phyloP scores from a whole-genome alignment of 2,113 vertebrate genomes.

The Butastur rufipennis region DNA sequence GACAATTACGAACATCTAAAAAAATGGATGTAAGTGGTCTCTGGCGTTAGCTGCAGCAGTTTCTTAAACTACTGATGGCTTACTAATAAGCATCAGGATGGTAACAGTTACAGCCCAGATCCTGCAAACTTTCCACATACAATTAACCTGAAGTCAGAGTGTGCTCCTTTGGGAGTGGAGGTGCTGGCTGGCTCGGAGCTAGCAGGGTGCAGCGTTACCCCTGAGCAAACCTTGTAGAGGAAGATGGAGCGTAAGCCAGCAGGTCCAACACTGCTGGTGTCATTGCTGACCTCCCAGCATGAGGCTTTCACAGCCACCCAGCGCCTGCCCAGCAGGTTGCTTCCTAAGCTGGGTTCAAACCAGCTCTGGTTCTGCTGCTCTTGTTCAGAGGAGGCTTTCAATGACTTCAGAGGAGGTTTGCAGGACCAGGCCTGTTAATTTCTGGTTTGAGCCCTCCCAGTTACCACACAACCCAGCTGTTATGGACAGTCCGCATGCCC shows the following conservation, averaged over 20 bases:
- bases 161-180: neutral
- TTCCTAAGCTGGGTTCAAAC: neutral
- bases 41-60: neutral
- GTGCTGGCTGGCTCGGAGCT: neutral
- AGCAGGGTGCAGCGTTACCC: neutral
- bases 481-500: neutral
- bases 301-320: neutral
- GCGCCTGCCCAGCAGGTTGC: fast-evolving
- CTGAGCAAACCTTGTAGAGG: neutral
- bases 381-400: neutral
- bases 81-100: neutral
- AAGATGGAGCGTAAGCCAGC: neutral
- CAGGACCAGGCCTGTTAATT: neutral
- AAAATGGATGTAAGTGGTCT: neutral
- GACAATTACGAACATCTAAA: neutral
- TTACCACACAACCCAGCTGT: neutral
- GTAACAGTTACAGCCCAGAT: neutral
- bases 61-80: neutral
- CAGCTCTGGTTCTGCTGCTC: neutral
- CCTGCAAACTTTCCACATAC: neutral
- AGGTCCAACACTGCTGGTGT: neutral
- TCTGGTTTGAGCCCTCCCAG: neutral
- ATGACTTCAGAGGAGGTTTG: neutral
- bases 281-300: neutral
- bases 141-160: fast-evolving